Evolutionary conservation across 2,797 vertebrate genomes (phyloP).

Genomic region (Falco peregrinus): DNA sequence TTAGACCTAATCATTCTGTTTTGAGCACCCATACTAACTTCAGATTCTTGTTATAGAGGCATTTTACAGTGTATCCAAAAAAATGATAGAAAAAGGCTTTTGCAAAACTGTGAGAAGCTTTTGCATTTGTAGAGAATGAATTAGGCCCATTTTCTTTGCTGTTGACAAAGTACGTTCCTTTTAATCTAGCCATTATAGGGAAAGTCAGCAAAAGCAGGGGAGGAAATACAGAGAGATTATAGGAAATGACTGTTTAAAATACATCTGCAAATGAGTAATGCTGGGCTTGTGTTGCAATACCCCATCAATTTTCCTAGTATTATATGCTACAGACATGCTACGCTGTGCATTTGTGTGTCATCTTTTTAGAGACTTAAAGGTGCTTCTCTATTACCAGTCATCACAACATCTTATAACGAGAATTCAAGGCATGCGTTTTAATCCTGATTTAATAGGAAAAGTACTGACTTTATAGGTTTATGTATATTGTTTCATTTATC

Average conservation of each 20-base stretch:
- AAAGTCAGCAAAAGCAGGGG: slow-evolving; percentile 51
- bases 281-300: slow-evolving; percentile 23
- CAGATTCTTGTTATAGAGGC: background rate
- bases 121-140: slow-evolving; percentile 36
- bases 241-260: slow-evolving; percentile 67
- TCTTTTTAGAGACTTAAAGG: background rate
- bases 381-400: background rate
- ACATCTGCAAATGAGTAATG: slow-evolving; percentile 65
- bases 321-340: background rate
- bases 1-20: slow-evolving; percentile 20
- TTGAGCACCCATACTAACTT: slow-evolving; percentile 30
- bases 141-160: slow-evolving; percentile 42
- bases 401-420: background rate
- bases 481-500: background rate
- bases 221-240: slow-evolving; percentile 65
- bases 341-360: background rate
- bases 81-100: background rate
- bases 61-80: background rate
- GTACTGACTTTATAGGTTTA: background rate
- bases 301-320: slow-evolving; percentile 20
- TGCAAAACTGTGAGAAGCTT: slow-evolving; percentile 7
- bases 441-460: background rate
- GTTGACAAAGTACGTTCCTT: slow-evolving; percentile 56
- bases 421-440: background rate
- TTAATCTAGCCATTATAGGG: slow-evolving; percentile 60